These are phyloP conservation scores for Sitobion miscanthi DNA, from an alignment of 1,140 invertebrate species.

Conservation along the genomic window DNA sequence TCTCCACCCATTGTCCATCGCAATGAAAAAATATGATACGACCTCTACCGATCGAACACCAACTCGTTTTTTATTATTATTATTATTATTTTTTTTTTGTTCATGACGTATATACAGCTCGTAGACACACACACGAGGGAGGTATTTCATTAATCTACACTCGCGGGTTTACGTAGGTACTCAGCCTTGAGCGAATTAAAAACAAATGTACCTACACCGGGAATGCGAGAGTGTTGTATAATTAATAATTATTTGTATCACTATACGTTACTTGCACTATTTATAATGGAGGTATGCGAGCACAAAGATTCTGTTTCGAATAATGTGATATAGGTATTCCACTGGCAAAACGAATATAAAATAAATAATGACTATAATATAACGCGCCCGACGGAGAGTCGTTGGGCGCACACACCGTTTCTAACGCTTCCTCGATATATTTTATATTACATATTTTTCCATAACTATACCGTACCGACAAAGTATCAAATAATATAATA, in stretches of 20 bases:
- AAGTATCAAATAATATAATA: not conserved
- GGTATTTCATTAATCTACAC: constrained; percentile 30
- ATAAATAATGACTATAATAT: not conserved
- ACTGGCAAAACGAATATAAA: not conserved
- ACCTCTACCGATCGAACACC: constrained; percentile 48
- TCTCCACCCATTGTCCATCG: constrained; percentile 49
- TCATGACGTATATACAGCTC: no score
- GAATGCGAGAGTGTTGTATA: not conserved
- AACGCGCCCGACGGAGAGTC: not conserved
- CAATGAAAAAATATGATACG: constrained; percentile 30
- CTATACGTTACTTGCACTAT: not conserved
- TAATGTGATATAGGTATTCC: not conserved
- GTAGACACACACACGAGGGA: not conserved
- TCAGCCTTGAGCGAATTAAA: constrained; percentile 22
- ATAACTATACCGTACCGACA: not conserved
- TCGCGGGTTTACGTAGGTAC: not conserved
- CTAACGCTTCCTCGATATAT: not conserved
- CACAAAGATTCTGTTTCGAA: not conserved
- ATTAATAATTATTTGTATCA: not conserved
- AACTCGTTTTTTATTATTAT: not conserved
- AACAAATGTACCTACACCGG: not conserved
- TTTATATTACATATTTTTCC: not conserved
- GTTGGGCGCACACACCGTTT: not conserved
- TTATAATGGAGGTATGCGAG: not conserved
- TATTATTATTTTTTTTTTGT: not conserved